Conservation (phyloP, 2,797 vertebrate genomes). For the Mormyrus proboscirostris region DNA sequence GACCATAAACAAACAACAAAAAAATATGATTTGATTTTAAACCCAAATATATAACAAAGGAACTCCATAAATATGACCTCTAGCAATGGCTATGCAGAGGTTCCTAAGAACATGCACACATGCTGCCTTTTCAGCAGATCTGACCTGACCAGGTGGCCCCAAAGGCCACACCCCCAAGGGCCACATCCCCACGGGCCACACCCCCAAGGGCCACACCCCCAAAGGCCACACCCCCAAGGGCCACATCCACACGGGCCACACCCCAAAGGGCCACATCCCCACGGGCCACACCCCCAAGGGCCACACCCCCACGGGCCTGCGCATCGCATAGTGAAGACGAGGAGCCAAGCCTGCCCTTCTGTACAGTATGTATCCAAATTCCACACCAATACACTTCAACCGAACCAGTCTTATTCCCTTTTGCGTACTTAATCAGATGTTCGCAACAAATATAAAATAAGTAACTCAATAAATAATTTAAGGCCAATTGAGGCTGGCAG, state of each 20-base stretch:
- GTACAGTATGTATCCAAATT: constrained; percentile 4
- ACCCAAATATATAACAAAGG: not conserved
- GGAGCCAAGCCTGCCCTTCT: not conserved
- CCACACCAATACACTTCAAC: constrained; percentile 20
- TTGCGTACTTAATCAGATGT: constrained; percentile 28
- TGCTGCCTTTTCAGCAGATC: not conserved
- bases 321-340: not conserved
- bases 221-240: too few relatives aligned
- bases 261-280: too few relatives aligned
- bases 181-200: not conserved
- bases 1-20: constrained; percentile 1
- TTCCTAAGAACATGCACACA: not conserved
- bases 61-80: not conserved
- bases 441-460: constrained; percentile 64
- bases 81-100: not conserved
- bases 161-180: not conserved
- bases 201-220: too few relatives aligned
- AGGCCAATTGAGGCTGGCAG: constrained; percentile 45
- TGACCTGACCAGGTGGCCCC: not conserved
- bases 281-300: too few relatives aligned
- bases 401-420: constrained; percentile 15
- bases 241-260: too few relatives aligned
- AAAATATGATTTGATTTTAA: not conserved
- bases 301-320: not conserved
- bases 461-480: constrained; percentile 66